Evolutionary conservation across 2,797 vertebrate species (phyloP), one percentile per base, ranked within the genome.

Genomic region (Gephyroberyx darwinii): DNA sequence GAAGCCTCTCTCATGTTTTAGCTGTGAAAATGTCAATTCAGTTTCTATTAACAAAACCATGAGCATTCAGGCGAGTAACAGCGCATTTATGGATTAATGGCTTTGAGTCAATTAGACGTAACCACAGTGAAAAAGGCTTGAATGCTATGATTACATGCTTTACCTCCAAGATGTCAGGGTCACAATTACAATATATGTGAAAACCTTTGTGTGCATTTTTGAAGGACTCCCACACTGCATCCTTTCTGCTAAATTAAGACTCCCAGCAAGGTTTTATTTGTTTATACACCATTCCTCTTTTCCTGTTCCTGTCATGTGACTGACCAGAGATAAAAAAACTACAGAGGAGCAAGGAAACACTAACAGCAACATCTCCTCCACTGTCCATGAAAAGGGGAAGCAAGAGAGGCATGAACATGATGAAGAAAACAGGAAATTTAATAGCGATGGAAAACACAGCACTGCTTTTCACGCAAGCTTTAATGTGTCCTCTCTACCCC

Each of bases 401-500:
- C 64, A 72, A 65, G 65, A 85, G 86, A 89, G 83, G 79, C 70
- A 35, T 39, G 75, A 85, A 85, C 64, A 61, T 71, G 81, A 86
- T 86, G 84, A 91, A 91, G 84, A 92, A 92, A 93, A 93, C 93
- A 93, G 93, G 92, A 93, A 91, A 91, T 92, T 83, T 84, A 83
- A 82, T 84, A 14, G 61, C 53, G 57, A 47, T 81, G 77, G 80
- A 86, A 84, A 85, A 86, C 83, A 76, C 17, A 0, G 31, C 50
- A 26, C 41, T 41, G 67, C 75, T 74, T 74, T 87, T 84, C 74
- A 67, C 75, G 71, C 4, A 3, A 71, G 77, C 69, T 64, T 79
- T 80, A 67, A 69, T 74, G 81, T 74, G 69, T 81, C 77, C 65
- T n/a, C 8, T 26, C 26, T 26, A 53, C 56, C 65, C 41, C 6